phyloP scores from a whole-genome alignment of 2,113 vertebrate genomes.

The Camelus dromedarius region DNA sequence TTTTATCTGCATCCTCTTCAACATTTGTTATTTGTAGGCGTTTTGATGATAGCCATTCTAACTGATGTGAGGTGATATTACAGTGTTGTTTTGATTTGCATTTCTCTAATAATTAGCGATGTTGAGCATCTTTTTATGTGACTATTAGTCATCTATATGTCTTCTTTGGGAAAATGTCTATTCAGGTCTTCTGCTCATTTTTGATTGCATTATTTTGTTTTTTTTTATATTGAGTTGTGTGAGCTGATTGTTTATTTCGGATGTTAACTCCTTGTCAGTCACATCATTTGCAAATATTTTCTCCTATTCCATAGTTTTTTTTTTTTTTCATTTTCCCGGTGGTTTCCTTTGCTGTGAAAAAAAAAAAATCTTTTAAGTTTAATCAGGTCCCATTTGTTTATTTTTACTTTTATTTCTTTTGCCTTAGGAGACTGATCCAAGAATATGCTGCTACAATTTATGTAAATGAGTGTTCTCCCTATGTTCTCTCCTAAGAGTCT shows the following conservation, averaged over 20 bases:
- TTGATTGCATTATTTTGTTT: neutral
- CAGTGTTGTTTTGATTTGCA: neutral
- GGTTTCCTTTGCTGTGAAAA: neutral
- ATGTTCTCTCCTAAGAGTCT: neutral
- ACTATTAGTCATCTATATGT: neutral
- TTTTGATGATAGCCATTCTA: neutral
- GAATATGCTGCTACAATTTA: neutral
- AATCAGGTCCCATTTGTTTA: neutral
- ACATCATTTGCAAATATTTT: neutral
- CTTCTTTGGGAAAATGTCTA: neutral
- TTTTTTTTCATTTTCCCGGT: neutral
- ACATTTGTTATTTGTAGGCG: neutral
- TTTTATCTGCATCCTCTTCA: neutral
- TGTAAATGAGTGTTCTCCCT: neutral
- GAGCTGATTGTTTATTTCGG: neutral
- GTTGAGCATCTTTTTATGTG: neutral
- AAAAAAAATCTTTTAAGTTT: neutral
- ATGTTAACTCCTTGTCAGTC: neutral
- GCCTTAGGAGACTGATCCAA: neutral
- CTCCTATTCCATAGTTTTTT: neutral
- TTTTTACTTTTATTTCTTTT: neutral
- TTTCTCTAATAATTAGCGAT: neutral
- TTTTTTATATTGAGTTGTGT: neutral
- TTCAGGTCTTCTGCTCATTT: neutral
- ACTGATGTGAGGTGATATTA: neutral